Conservation (phyloP, 1,140 invertebrate species). For the Lordiphosa clarofinis region DNA sequence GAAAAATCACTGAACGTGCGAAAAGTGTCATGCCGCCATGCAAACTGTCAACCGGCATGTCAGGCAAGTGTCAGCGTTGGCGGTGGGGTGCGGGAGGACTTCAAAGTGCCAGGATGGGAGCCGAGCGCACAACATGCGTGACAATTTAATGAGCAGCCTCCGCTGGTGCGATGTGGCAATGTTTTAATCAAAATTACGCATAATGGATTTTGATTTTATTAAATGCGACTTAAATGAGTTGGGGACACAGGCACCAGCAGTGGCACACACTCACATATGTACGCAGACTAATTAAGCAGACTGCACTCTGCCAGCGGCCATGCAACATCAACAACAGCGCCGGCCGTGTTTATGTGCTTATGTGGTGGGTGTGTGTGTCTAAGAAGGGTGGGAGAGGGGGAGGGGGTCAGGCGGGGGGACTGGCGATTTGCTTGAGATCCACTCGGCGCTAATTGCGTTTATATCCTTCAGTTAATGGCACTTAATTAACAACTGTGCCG, state of each 20-base stretch:
- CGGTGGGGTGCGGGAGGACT: constrained; percentile 40
- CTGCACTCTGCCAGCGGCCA: constrained; percentile 58
- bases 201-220: constrained; percentile 79
- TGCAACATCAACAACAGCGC: constrained; percentile 73
- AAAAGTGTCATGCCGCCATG: constrained; percentile 67
- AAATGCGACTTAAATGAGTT: constrained; percentile 77
- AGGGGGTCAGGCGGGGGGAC: background rate
- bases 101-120: constrained; percentile 52
- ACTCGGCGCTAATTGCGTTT: constrained; percentile 75
- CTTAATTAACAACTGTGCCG: constrained; percentile 75
- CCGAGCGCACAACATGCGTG: constrained; percentile 65
- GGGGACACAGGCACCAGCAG: constrained; percentile 32
- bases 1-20: constrained; percentile 44
- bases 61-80: constrained; percentile 68
- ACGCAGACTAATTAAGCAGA: constrained; percentile 75
- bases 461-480: constrained; percentile 78
- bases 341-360: constrained; percentile 29
- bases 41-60: constrained; percentile 71
- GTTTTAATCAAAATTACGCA: constrained; percentile 76
- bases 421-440: constrained; percentile 71
- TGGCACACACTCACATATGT: constrained; percentile 2
- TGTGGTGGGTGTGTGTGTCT: constrained; percentile 10
- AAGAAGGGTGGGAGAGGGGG: too few relatives aligned
- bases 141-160: constrained; percentile 71
- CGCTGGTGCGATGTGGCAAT: constrained; percentile 41